phyloP scores from a whole-genome alignment of 2,113 vertebrate genomes.

The Aptenodytes forsteri region DNA sequence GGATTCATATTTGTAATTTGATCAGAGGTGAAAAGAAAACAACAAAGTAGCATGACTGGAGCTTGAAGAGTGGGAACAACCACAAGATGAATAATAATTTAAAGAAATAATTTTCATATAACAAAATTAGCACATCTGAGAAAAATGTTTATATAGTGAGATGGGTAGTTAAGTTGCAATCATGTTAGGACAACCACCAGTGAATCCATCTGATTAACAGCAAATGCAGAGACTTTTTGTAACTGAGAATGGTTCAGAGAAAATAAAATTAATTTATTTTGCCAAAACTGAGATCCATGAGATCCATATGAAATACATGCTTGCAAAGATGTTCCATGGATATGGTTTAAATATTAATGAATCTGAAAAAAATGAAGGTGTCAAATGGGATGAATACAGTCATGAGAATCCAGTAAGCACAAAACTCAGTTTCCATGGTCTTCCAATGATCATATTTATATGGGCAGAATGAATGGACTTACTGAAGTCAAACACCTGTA shows the following conservation, averaged over 20 bases:
- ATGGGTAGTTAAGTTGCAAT: background rate
- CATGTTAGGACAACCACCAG: background rate
- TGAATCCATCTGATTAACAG: background rate
- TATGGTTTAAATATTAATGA: background rate
- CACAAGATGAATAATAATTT: background rate
- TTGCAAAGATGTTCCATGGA: background rate
- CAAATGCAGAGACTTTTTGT: background rate
- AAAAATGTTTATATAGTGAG: background rate
- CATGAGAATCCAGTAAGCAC: background rate
- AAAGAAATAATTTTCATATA: background rate
- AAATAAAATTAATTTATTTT: background rate
- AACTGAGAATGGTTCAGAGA: background rate
- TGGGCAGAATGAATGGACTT: background rate
- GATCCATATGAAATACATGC: background rate
- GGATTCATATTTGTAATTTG: background rate
- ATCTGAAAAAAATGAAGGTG: background rate
- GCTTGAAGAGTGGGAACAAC: background rate
- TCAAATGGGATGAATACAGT: background rate
- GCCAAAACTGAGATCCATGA: background rate
- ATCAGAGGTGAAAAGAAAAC: background rate
- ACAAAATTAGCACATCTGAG: background rate
- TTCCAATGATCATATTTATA: background rate
- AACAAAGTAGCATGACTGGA: background rate
- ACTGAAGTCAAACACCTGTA: background rate
- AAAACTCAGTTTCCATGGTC: background rate